phyloP scores from a whole-genome alignment of 2,797 vertebrate species.

The Phaenicophaeus curvirostris region DNA sequence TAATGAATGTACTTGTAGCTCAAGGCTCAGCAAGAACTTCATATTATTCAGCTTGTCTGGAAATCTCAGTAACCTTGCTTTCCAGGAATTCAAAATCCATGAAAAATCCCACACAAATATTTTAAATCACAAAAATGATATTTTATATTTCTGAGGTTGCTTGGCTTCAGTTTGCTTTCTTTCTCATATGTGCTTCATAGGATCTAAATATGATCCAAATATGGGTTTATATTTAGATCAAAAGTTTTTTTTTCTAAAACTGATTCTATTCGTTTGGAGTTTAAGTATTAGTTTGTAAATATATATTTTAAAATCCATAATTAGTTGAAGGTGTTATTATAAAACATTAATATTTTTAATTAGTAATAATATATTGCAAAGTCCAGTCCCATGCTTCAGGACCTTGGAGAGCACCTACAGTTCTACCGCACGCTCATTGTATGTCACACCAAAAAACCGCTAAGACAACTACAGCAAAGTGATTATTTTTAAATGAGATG shows the following conservation, averaged over 20 bases:
- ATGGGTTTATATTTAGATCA: conserved; percentile 36
- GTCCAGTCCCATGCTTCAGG: conserved; percentile 57
- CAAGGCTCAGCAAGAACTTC: conserved; percentile 68
- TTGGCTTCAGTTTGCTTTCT: neutral
- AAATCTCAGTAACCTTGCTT: conserved; percentile 45
- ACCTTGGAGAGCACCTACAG: conserved; percentile 74
- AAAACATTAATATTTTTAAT: conserved; percentile 31
- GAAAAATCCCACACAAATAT: conserved; percentile 13
- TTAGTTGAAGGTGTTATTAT: conserved; percentile 42
- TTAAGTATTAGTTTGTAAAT: conserved; percentile 40
- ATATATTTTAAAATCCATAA: conserved; percentile 12
- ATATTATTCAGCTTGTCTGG: conserved; percentile 61
- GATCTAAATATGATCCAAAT: conserved; percentile 48
- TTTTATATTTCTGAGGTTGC: conserved; percentile 46
- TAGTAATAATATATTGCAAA: neutral
- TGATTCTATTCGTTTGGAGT: neutral
- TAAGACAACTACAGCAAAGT: neutral
- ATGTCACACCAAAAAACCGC: accelerated
- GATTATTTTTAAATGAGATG: neutral
- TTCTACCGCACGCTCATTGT: accelerated
- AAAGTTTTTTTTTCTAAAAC: conserved; percentile 40
- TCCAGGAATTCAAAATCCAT: neutral
- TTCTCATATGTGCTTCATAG: neutral
- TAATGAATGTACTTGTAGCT: conserved; percentile 61
- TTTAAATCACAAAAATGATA: neutral